A percentile compares a stretch with the other conserved stretches of the same genome.
Conservation (phyloP, 2,888 invertebrate genomes). For the Mactromeris polynyma region DNA sequence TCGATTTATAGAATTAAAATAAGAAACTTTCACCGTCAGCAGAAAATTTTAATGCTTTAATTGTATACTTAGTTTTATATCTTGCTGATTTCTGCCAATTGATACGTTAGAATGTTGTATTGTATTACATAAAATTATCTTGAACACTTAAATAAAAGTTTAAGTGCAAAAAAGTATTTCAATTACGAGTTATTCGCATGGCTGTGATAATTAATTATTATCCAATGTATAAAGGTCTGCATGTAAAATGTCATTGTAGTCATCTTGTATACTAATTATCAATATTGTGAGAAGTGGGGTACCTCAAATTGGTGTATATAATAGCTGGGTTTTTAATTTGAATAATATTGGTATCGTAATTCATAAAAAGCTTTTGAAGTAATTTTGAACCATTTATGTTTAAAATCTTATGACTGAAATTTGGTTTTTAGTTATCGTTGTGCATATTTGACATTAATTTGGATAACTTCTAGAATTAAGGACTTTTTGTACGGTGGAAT, state of each 20-base stretch:
- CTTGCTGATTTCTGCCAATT: no score
- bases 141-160: no score
- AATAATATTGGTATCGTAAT: background rate
- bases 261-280: background rate
- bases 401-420: background rate
- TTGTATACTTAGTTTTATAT: no score
- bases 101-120: no score
- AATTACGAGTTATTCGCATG: background rate
- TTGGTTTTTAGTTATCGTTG: background rate
- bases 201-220: background rate
- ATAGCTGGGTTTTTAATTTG: background rate
- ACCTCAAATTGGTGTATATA: background rate
- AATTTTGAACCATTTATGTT: background rate
- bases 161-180: background rate
- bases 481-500: background rate
- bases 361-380: background rate
- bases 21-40: no score
- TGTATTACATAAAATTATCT: no score
- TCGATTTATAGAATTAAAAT: no score
- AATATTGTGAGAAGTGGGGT: background rate
- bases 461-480: background rate
- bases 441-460: background rate
- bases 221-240: background rate
- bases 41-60: no score
- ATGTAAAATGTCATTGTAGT: background rate